Base-by-base conservation (phyloP, 2,797 vertebrate genomes). In the Miichthys miiuy region DNA sequence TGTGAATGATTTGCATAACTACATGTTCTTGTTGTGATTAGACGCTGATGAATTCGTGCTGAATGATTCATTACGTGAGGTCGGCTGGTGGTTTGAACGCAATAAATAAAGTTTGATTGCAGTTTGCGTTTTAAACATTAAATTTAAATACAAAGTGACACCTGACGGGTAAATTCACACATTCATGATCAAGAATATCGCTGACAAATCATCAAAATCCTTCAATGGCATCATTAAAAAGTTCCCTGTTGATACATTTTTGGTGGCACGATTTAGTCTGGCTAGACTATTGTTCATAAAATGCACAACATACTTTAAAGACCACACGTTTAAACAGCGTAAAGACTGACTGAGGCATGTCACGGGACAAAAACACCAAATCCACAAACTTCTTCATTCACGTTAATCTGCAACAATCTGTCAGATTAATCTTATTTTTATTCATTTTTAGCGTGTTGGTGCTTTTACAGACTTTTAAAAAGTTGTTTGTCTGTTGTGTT, bases 1-100 rank as follows among this genome's bases (percentile, higher is more conserved):
- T 75, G 78, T 54, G 56, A 69, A 6, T 68, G 41, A 89, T 90
- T 88, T 85, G 78, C 81, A 87, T 84, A 70, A 85, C 69, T 76
- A 66, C 79, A 63, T 63, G 77, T 44, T 79, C 51, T 61, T 27
- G 27, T 73, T 38, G 48, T 83, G 74, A 81, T 67, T 51, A 74
- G 79, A 50, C 52, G 0, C 42, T 72, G 78, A 69, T 74, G 65
- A 78, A 72, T 51, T 34, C 17, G 50, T 8, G 12, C 17, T 0
- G 9, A 50, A 8, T 67, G 73, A 80, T 68, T 67, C 30, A 72
- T 77, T 0, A 12, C 10, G 34, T 21, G 74, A 50, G 74, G 61
- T 8, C 17, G 70, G 14, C 7, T 9, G 44, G 27, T 7, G n/a
- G 23, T n/a, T 55, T 48, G 11, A 71, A 21, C 27, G 50, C 1